A percentile compares a stretch with the other conserved stretches of the same genome.
phyloP scores from a whole-genome alignment of 2,797 vertebrate species.

The Hoplostethus mediterraneus region DNA sequence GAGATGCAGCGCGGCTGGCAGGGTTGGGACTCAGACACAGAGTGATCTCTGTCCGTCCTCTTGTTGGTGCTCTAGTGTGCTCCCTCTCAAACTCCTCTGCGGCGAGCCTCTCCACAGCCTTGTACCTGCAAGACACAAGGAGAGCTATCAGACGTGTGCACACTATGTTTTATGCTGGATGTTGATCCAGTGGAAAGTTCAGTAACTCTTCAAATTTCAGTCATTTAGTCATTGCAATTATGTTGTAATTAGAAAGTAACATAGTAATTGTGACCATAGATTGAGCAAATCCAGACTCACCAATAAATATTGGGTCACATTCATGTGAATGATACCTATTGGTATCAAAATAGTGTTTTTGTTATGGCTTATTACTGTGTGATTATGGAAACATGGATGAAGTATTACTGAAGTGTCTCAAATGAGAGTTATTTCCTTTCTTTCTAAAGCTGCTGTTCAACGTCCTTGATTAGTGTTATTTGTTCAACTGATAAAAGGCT shows the following conservation, averaged over 20 bases:
- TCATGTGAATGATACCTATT: slow-evolving; percentile 13
- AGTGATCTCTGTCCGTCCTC: slow-evolving; percentile 92
- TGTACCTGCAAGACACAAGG: slow-evolving; percentile 87
- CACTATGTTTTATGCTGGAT: not conserved
- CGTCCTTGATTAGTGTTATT: slow-evolving; percentile 15
- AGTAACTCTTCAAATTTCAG: not conserved
- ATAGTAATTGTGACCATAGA: not conserved
- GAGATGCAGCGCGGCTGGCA: slow-evolving; percentile 77
- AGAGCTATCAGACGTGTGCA: not conserved
- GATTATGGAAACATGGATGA: slow-evolving; percentile 27
- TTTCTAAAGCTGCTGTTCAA: slow-evolving; percentile 24
- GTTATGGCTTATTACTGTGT: slow-evolving; percentile 34
- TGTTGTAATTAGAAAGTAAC: not conserved
- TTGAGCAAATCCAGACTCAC: too few species aligned
- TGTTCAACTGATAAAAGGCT: too few species aligned
- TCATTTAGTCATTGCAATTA: not conserved
- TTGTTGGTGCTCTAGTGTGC: slow-evolving; percentile 78
- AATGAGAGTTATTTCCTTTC: slow-evolving; percentile 29
- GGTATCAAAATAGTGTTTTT: slow-evolving; percentile 11
- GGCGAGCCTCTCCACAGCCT: slow-evolving; percentile 92
- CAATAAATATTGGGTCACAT: not conserved
- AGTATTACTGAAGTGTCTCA: slow-evolving; percentile 10
- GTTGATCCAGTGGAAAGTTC: not conserved
- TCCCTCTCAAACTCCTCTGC: slow-evolving; percentile 92
- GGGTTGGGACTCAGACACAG: slow-evolving; percentile 90